Evolutionary conservation across 2,797 vertebrate species (phyloP).

Genomic region (Silurus lanzhouensis): DNA sequence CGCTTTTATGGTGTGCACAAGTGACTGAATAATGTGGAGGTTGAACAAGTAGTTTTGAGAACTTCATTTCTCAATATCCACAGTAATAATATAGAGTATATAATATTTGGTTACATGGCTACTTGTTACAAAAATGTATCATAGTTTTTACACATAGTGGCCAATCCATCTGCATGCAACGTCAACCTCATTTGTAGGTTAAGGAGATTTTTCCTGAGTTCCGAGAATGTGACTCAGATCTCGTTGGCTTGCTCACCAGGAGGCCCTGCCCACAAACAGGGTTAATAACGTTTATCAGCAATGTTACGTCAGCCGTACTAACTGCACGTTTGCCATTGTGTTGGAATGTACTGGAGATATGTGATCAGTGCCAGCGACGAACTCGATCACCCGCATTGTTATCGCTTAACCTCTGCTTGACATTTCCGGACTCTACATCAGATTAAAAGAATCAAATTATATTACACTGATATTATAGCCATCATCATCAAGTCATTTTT

Average conservation of each 20-base stretch:
- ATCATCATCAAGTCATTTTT: not conserved
- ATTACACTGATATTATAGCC: not conserved
- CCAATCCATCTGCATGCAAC: slow-evolving; percentile 44
- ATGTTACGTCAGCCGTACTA: slow-evolving; percentile 67
- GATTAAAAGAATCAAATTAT: not conserved
- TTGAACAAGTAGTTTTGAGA: too few species aligned
- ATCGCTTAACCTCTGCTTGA: not conserved
- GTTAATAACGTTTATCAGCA: slow-evolving; percentile 71
- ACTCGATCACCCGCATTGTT: not conserved
- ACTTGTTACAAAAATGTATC: not conserved
- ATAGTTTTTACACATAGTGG: not conserved
- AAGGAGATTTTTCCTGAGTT: slow-evolving; percentile 77
- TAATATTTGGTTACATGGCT: not conserved
- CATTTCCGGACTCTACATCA: not conserved
- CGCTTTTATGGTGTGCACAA: too few species aligned
- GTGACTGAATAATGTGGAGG: too few species aligned
- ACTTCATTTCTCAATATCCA: too few species aligned
- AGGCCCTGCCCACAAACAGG: slow-evolving; percentile 66
- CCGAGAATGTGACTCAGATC: slow-evolving; percentile 75
- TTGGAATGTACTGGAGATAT: not conserved
- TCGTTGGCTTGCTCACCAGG: slow-evolving; percentile 9
- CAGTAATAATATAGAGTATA: not conserved
- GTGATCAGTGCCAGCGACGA: not conserved
- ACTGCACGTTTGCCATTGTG: not conserved
- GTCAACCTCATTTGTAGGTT: slow-evolving; percentile 71